Base-by-base conservation (phyloP, 2,888 invertebrate species). In the Agrochola circellaris region DNA sequence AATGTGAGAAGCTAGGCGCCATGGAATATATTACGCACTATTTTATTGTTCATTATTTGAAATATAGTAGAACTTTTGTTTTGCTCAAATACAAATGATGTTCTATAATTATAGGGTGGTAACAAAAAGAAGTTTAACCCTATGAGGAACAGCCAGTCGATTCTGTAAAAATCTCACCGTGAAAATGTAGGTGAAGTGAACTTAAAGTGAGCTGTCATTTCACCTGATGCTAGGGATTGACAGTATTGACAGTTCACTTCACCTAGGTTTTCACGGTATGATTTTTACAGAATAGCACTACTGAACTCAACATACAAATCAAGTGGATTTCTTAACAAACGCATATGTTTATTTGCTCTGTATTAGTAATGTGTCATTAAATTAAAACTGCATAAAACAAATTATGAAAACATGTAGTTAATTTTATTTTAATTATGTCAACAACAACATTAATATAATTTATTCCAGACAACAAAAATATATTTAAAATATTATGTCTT, bases 71-170 rank as follows among this genome's bases (percentile, higher is more conserved):
- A 80, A 87, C 73, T 83, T 87, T 60, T 79, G 9, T 70, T 85
- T 87, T 87, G 87, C 87, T 87, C 87, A 87, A 87, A 83, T 81
- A 82, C 75, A 85, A 83, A 81, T 84, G 74, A 74, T 84, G 54
- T 73, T 62, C 70, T 86, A n/a, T 66, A 15, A 38, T 58, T n/a
- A 54, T 77, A 77, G 81, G 82, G 77, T 77, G 69, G 70, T 77
- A 72, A 81, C 82, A 51, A 34, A 61, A 81, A 51, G 7, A 60
- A 56, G 20, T 76, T 79, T 9, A 62, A 67, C n/a, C 70, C 58
- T 51, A 62, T 54, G 30, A 62, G 4, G 48, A 64, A 66, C 56
- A 75, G n/a, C n/a, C n/a, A n/a, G n/a, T n/a, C n/a, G n/a, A n/a
- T n/a, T n/a, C n/a, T n/a, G n/a, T n/a, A n/a, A n/a, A n/a, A n/a